Conservation (phyloP, 2,888 invertebrate genomes). For the Diarsia rubi region DNA sequence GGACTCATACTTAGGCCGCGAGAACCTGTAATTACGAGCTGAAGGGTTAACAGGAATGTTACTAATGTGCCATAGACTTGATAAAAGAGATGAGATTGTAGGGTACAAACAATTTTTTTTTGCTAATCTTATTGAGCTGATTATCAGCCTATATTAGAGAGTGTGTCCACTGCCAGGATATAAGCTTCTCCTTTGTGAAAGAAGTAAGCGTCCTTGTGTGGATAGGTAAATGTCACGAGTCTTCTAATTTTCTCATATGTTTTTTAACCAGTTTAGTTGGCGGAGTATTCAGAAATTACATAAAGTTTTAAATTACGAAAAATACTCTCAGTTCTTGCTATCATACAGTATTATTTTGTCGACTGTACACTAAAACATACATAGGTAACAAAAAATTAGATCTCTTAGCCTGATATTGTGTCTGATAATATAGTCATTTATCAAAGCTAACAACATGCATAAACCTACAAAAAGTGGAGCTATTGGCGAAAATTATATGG, state of each 20-base stretch:
- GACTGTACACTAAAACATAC: conserved; percentile 2
- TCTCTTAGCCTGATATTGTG: not conserved
- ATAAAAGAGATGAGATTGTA: not conserved
- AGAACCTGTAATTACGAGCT: conserved; percentile 56
- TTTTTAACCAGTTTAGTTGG: too few relatives aligned
- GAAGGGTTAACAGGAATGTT: conserved; percentile 51
- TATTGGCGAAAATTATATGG: not conserved
- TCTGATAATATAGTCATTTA: not conserved
- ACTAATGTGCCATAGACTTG: conserved; percentile 23
- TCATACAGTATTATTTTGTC: not conserved
- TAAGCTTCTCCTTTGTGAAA: too few relatives aligned
- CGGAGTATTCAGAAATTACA: not conserved
- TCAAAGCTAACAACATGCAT: not conserved
- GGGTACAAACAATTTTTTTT: too few relatives aligned
- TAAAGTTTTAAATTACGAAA: too few relatives aligned
- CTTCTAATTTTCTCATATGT: too few relatives aligned
- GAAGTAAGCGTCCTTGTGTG: too few relatives aligned
- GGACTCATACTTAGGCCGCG: conserved; percentile 30
- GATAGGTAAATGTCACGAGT: too few relatives aligned
- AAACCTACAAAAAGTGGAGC: not conserved
- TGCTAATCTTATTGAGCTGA: too few relatives aligned
- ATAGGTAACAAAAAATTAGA: not conserved
- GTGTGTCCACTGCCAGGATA: too few relatives aligned
- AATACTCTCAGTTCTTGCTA: not conserved
- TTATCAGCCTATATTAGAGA: too few relatives aligned